Conservation (phyloP, 2,888 invertebrate genomes). For the Helobdella robusta region DNA sequence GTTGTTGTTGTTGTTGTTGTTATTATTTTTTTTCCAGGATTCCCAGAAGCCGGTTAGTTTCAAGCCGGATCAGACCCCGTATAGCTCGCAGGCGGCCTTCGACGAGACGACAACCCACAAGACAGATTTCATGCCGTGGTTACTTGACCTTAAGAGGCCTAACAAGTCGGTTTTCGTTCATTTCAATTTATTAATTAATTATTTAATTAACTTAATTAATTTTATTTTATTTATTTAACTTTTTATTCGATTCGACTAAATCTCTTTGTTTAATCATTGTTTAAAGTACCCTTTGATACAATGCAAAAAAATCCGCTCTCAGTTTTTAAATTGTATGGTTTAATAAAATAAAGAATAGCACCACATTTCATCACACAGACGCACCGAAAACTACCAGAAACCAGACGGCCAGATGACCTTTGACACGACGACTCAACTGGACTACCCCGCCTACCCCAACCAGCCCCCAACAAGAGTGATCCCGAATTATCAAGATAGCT, state of each 20-base stretch:
- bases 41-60: conserved; percentile 39
- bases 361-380: conserved; percentile 38
- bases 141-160: neutral
- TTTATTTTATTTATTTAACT: too few species aligned
- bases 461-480: conserved; percentile 37
- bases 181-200: too few species aligned
- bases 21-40: conserved; percentile 10
- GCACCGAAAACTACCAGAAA: conserved; percentile 41
- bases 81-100: conserved; percentile 45
- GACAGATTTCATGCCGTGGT: conserved; percentile 34
- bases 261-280: too few species aligned
- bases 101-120: conserved; percentile 45
- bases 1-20: neutral
- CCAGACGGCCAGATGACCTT: conserved; percentile 46
- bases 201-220: too few species aligned
- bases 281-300: too few species aligned
- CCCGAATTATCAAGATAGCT: conserved; percentile 26
- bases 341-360: too few species aligned
- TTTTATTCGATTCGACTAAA: too few species aligned
- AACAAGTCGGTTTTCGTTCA: too few species aligned
- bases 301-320: too few species aligned
- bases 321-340: too few species aligned
- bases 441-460: conserved; percentile 37
- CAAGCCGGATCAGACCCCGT: conserved; percentile 44
- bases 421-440: conserved; percentile 43